Evolutionary conservation across 2,113 vertebrate genomes (phyloP).

Genomic region (Misgurnus anguillicaudatus): DNA sequence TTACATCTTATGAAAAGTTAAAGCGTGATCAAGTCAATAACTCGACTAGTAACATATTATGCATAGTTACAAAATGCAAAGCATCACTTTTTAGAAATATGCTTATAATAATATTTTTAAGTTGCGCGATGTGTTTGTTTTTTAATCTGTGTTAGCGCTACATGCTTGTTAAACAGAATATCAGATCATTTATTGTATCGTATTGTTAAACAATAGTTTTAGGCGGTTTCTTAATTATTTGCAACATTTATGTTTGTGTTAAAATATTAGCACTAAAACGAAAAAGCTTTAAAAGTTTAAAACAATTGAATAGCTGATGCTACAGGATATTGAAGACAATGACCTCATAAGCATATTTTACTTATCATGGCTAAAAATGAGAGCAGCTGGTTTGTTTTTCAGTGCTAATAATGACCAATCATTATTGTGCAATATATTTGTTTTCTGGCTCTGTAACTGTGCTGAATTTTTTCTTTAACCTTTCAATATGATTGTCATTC

Average conservation of each 20-base stretch:
- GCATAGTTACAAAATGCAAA: slow-evolving; percentile 19
- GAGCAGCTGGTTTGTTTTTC: neutral
- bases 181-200: neutral
- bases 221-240: too few species aligned
- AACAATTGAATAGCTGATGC: neutral
- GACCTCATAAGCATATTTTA: neutral
- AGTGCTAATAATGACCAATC: neutral
- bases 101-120: neutral
- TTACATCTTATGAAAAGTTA: neutral
- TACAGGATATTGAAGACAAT: too few species aligned
- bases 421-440: neutral
- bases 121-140: too few species aligned
- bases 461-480: neutral
- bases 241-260: neutral
- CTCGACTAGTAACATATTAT: neutral
- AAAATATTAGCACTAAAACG: neutral
- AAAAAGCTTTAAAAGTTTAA: neutral
- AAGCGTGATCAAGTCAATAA: neutral
- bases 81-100: neutral
- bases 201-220: neutral
- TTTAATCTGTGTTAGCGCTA: neutral
- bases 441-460: neutral
- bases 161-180: neutral
- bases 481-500: slow-evolving; percentile 24
- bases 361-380: neutral